Evolutionary conservation across 2,888 invertebrate genomes (phyloP), one percentile per base, ranked within the genome.

Genomic region (Andrena trimmerana): DNA sequence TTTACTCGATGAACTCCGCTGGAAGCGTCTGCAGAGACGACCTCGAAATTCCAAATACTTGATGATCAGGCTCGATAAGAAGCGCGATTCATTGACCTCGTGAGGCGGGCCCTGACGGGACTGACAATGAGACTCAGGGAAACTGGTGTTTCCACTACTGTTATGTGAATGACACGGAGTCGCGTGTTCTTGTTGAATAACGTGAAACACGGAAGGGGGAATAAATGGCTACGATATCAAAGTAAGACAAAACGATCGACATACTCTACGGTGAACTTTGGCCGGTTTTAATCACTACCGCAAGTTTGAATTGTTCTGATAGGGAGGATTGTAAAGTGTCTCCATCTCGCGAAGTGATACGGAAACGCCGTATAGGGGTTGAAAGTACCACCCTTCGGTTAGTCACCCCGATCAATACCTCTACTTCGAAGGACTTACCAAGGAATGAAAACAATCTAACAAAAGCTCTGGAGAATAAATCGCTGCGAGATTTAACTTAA

Each of bases 331-430:
- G 8, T 13, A 60, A 27, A 48, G 69, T 31, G n/a, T 8, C 65
- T 8, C 81, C 81, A 81, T 68, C 81, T 81, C 1, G 8, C 7
- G 16, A n/a, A 72, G 31, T 36, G 57, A 50, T 10, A 7, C 6
- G 16, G 0, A 76, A 79, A 10, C 24, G 10, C 16, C 42, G 16
- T 42, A 13, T 0, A 48, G 36, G 57, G 63, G 69, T 70, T 27
- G 66, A 65, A 48, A 13, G 4, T 2, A 10, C 33, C 20, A 31
- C 54, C 48, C 7, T 48, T 13, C 1, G 2, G 16, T 65, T 20
- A n/a, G 24, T 65, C 8, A 65, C 54, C 33, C n/a, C 36, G 10
- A 42, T 60, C 42, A 33, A 29, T 67, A 59, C 2, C 2, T 24
- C 2, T 5, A 5, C 5, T 6, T 8, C 2, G 0, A 20, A n/a